Evolutionary conservation across 2,113 vertebrate genomes (phyloP), one percentile per base, ranked within the genome.

Genomic region (Bathybates hornii): DNA sequence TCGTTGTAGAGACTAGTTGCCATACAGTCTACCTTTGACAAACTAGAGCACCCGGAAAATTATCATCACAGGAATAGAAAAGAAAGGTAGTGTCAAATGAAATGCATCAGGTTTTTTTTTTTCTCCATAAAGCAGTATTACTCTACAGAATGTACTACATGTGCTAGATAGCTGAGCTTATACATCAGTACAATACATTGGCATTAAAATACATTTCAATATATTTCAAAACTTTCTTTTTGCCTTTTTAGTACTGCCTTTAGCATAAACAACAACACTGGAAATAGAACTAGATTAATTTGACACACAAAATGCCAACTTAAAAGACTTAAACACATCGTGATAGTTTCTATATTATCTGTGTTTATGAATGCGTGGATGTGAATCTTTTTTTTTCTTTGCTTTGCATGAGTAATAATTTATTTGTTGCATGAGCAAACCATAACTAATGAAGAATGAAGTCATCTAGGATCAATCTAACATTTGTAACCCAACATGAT

Each of bases 221-320:
- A 38, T 80, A 59, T 76, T 92, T 89, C 63, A 53, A 89, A 84
- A 6, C 56, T 7, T 53, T 53, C 1, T 66, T 43, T 34, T 13
- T 52, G 27, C 27, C 86, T 87, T 90, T 89, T 89, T 61, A 86
- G 89, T 85, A 78, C 76, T 54, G 89, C 94, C 90, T 81, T 82
- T 92, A 87, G 92, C 92, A 94, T 95, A 94, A 95, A 94, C 94
- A 96, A 32, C 83, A 80, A 9, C 53, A 83, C 82, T 88, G 73
- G 82, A 93, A 94, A 89, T 90, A 93, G 87, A 94, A 88, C 43
- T 88, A 68, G 87, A 92, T 91, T 91, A 91, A 93, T 94, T 89
- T 94, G 92, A 93, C 63, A 86, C 82, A 94, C 59, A 84, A 68
- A 90, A 89, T 85, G 79, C 50, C 81, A 91, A 84, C 78, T 86